phyloP scores from a whole-genome alignment of 2,113 vertebrate genomes.

The Butorides virescens region DNA sequence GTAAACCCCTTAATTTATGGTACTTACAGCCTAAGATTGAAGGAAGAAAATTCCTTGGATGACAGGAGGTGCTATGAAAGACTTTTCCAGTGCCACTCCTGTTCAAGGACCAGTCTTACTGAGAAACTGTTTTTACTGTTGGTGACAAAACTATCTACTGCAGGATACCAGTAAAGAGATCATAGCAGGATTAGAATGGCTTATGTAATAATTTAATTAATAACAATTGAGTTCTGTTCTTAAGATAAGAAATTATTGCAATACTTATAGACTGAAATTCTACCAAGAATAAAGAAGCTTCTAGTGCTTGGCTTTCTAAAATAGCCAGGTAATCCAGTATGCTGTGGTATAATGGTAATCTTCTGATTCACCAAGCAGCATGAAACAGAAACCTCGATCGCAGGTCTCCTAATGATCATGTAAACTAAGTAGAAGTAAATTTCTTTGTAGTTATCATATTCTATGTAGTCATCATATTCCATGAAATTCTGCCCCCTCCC shows the following conservation, averaged over 20 bases:
- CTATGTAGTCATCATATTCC: neutral
- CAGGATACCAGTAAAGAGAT: neutral
- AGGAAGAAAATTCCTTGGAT: neutral
- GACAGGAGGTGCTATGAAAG: neutral
- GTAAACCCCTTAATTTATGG: neutral
- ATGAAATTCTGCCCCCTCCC: neutral
- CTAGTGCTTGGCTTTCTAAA: neutral
- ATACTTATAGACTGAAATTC: neutral
- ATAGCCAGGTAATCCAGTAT: too few species aligned
- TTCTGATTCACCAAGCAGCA: neutral
- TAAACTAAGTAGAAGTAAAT: neutral
- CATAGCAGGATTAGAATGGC: neutral
- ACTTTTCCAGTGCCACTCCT: neutral
- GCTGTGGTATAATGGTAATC: neutral
- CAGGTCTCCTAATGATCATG: neutral
- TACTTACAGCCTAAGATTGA: neutral
- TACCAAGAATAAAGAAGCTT: neutral
- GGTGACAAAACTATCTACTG: neutral
- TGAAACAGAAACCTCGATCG: neutral
- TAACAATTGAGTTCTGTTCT: neutral
- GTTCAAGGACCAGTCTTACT: neutral
- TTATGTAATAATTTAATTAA: neutral
- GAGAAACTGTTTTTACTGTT: neutral
- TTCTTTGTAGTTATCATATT: neutral
- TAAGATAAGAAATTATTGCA: neutral